Evolutionary conservation across 2,888 invertebrate genomes (phyloP), one percentile per base, ranked within the genome.

Genomic region (Antheraea yamamai): DNA sequence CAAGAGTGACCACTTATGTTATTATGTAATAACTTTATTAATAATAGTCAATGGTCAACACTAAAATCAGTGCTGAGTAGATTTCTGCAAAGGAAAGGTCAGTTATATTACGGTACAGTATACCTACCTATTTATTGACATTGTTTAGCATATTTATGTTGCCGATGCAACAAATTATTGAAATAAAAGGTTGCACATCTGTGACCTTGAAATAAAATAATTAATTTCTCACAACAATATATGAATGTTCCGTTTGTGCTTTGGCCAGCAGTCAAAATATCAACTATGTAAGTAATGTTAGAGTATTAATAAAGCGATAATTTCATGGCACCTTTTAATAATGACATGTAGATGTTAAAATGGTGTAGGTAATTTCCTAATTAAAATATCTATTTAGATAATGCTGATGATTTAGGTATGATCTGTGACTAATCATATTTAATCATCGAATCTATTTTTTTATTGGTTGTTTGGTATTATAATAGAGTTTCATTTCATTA

Each of bases 201-300:
- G 3, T 64, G 64, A 26, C 64, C 64, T 64, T 64, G 26, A 64
- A 64, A 61, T 61, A 61, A 61, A n/a, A 58, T 58, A 58, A 58
- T 58, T 10, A 20, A 20, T 58, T n/a, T 58, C 10, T 20, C n/a
- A 58, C 58, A 55, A n/a, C 23, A 26, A 23, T 12, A 64, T 8
- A 14, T 47, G 4, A 64, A 10, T 26, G 6, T 26, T 64, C 23
- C 26, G 26, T 23, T 10, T 14, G 64, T 61, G 10, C 12, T 64
- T 64, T 64, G 64, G 64, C 64, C 26, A 3, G 26, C 23, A 26
- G 64, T 64, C 64, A 64, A 64, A 64, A 64, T 64, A 64, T 64
- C 64, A 64, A 64, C 64, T 64, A 64, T 64, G 64, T 64, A 64
- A 64, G 23, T 64, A 64, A 64, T 64, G 64, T 64, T 16, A 26